These are phyloP conservation scores for Urocitellus parryii DNA, from an alignment of 2,113 vertebrate genomes.

Conservation along the genomic window DNA sequence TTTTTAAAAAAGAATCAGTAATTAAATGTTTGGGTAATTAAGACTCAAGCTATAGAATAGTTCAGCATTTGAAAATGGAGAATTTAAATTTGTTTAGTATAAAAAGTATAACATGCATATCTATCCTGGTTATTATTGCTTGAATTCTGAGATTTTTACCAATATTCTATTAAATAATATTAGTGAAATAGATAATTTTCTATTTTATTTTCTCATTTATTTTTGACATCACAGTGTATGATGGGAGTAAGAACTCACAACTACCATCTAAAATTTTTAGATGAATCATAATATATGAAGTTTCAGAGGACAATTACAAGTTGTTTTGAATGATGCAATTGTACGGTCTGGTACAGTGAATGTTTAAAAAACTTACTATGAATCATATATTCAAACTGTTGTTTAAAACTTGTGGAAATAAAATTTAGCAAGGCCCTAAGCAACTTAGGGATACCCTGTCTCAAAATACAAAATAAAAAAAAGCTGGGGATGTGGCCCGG, in stretches of 20 bases:
- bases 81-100: neutral
- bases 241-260: neutral
- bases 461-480: too few relatives aligned
- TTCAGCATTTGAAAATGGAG: neutral
- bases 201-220: neutral
- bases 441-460: too few relatives aligned
- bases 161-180: neutral
- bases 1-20: neutral
- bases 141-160: neutral
- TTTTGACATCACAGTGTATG: neutral
- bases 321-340: constrained; percentile 1
- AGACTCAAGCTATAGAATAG: neutral
- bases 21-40: neutral
- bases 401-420: neutral
- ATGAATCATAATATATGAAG: neutral
- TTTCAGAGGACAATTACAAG: neutral
- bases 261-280: neutral
- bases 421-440: too few relatives aligned
- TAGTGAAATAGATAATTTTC: neutral
- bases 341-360: neutral
- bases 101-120: neutral
- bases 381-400: constrained; percentile 35
- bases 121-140: neutral
- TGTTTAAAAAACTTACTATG: neutral
- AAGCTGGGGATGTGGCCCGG: too few relatives aligned